These are phyloP conservation scores for Rambutsinella grinnellia DNA, from an alignment of 2,888 invertebrate genomes.

Conservation along the genomic window DNA sequence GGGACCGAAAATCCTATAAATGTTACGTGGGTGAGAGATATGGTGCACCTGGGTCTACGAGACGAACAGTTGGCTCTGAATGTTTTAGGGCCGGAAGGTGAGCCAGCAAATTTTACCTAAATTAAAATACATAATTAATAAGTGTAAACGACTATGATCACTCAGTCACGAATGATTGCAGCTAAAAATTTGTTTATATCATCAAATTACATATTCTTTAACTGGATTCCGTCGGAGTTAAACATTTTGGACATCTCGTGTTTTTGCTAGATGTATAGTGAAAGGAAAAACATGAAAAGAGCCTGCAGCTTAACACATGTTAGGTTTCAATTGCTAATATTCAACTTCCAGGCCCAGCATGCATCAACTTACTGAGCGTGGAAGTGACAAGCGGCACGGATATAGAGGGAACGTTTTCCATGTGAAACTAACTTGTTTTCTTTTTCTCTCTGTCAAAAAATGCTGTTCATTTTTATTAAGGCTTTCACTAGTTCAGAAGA, in stretches of 20 bases:
- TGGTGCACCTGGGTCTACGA: conserved; percentile 64
- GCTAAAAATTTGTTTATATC: too few relatives aligned
- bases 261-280: background rate
- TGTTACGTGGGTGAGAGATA: conserved; percentile 63
- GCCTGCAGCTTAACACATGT: conserved; percentile 28
- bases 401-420: background rate
- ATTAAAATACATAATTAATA: too few relatives aligned
- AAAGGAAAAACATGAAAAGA: background rate
- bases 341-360: background rate
- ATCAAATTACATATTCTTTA: too few relatives aligned
- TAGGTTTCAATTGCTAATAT: conserved; percentile 21
- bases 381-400: background rate
- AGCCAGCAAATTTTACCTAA: background rate
- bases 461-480: background rate
- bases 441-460: background rate
- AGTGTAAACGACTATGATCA: too few relatives aligned
- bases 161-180: too few relatives aligned
- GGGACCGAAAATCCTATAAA: conserved; percentile 56
- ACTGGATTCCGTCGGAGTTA: background rate
- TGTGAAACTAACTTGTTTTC: background rate
- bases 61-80: conserved; percentile 61
- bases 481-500: background rate
- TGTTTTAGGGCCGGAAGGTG: conserved; percentile 64
- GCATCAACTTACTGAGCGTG: background rate
- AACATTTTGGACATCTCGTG: background rate